A percentile compares a stretch with the other conserved stretches of the same genome.
These are phyloP conservation scores for Ips typographus DNA, from an alignment of 1,140 invertebrate genomes.

Conservation along the genomic window DNA sequence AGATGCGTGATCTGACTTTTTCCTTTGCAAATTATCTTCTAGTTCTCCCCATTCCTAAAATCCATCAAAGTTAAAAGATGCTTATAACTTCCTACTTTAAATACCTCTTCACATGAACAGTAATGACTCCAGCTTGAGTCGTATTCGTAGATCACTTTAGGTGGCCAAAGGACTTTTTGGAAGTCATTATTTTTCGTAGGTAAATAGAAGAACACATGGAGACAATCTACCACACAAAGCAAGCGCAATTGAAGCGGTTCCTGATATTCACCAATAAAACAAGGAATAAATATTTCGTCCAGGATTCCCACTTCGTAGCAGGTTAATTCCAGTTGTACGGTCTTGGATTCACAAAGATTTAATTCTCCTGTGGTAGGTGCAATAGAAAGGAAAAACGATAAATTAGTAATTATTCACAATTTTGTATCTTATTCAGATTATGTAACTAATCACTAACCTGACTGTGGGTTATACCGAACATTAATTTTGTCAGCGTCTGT, in stretches of 20 bases:
- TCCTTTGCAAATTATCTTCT: background rate
- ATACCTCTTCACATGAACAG: constrained; percentile 26
- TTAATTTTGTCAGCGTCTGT: constrained; percentile 30
- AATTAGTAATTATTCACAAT: too few species aligned
- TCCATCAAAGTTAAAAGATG: constrained; percentile 6
- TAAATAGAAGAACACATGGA: constrained; percentile 42
- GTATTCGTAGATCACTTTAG: constrained; percentile 35
- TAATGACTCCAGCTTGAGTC: constrained; percentile 22
- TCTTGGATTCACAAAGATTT: constrained; percentile 15
- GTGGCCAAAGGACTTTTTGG: constrained; percentile 42
- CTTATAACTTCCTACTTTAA: constrained; percentile 12
- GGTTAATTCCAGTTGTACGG: constrained; percentile 34
- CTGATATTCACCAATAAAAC: constrained; percentile 39
- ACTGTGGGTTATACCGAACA: constrained; percentile 36
- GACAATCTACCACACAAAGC: constrained; percentile 37
- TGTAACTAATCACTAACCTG: constrained; percentile 22
- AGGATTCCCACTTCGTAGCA: constrained; percentile 40
- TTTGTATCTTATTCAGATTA: background rate
- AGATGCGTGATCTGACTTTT: background rate
- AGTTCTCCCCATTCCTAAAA: constrained; percentile 12
- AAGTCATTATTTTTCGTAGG: constrained; percentile 29
- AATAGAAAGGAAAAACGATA: too few species aligned
- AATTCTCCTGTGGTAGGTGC: constrained; percentile 8
- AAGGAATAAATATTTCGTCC: constrained; percentile 41
- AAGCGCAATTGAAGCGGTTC: constrained; percentile 37